Conservation (phyloP, 2,113 vertebrate species). For the Trogon melanurus region DNA sequence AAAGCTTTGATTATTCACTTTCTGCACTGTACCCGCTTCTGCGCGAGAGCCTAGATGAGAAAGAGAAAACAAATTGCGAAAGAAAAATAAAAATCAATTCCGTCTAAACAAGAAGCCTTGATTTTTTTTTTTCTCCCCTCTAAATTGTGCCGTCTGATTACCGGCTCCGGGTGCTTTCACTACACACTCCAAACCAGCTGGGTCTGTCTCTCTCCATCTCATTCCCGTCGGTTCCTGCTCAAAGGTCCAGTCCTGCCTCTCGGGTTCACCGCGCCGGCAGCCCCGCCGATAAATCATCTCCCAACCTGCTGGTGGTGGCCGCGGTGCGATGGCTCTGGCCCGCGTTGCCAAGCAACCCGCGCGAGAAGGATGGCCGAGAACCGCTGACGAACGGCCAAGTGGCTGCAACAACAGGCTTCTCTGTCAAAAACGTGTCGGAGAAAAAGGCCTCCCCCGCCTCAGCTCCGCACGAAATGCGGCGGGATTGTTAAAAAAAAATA, state of each 20-base stretch:
- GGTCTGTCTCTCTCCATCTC: background rate
- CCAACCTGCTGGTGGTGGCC: constrained; percentile 86
- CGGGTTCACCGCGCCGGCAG: constrained; percentile 79
- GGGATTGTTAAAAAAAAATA: constrained; percentile 67
- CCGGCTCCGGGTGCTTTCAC: background rate
- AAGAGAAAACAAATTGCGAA: background rate
- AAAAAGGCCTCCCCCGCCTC: constrained; percentile 75
- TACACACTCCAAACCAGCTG: background rate
- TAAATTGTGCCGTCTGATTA: background rate
- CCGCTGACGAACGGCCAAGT: constrained; percentile 86
- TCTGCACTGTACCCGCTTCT: background rate
- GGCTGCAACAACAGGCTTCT: constrained; percentile 86
- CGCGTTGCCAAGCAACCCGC: constrained; percentile 90
- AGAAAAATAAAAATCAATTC: background rate
- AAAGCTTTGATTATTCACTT: background rate
- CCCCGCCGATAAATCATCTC: constrained; percentile 91
- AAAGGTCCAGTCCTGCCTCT: constrained; percentile 85
- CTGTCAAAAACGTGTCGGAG: constrained; percentile 82
- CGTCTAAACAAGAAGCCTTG: background rate
- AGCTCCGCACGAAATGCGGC: constrained; percentile 65
- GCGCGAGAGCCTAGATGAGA: background rate
- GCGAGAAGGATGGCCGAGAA: constrained; percentile 76
- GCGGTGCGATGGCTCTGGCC: constrained; percentile 83
- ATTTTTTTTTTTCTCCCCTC: background rate
- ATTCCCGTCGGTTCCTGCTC: constrained; percentile 73